Base-by-base conservation (phyloP, 2,797 vertebrate genomes). In the Pampus argenteus region DNA sequence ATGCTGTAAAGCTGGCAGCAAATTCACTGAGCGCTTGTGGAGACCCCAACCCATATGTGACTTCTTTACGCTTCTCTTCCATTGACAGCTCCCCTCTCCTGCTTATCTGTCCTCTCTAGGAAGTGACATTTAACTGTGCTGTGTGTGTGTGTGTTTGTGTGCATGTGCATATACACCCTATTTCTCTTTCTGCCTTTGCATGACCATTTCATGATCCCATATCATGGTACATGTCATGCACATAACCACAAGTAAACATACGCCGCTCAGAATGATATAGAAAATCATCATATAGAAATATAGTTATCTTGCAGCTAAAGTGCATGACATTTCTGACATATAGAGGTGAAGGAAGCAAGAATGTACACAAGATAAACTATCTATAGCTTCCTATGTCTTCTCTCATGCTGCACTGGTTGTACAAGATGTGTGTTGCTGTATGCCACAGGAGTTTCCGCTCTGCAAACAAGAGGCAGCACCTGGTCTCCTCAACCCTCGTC, bases 381-480 rank as follows among this genome's bases (percentile, higher is more conserved):
- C 29, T 15, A 11, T 31, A 6, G 5, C 17, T 47, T 25, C 38
- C 13, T n/a, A 6, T 34, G 20, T 50, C n/a, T 0, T 45, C 26
- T 4, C 51, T 31, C 22, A 15, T 29, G 23, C 38, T 28, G 22
- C 5, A 34, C 4, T 20, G 4, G n/a, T 14, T 9, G 9, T 11
- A 58, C 52, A 40, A 38, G 29, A 23, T 17, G 22, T 57, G 45
- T 50, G 18, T 31, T 9, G 18, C 22, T 34, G 69, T 76, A 51
- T 81, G 72, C 77, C 80, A 71, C 67, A 18, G 51, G 26, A 11
- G 64, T 61, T 71, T 49, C 47, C 28, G 40, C 62, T 71, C 63
- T 64, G 71, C 79, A 71, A 76, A 83, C 80, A 68, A 56, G 72
- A 71, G 49, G 68, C 73, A 59, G 71, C 82, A 82, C 76, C 82